Evolutionary conservation across 2,888 invertebrate species (phyloP), one percentile per base, ranked within the genome.

Genomic region (Malachius bipustulatus): DNA sequence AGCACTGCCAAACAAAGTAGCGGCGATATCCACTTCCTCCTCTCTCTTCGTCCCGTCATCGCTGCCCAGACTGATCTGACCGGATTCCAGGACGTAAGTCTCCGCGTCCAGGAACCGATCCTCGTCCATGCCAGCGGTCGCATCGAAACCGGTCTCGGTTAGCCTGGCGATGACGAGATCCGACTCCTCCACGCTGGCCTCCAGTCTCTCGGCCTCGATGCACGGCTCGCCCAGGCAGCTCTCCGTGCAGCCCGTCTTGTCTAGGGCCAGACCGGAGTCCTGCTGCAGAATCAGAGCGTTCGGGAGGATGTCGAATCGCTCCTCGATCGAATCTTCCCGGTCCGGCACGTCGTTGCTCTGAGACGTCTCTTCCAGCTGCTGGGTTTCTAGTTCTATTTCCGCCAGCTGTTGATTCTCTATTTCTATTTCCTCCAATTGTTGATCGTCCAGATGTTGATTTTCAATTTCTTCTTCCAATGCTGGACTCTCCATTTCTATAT

Each of bases 91-190:
- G 36, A 82, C 79, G 52, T 80, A 81, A 52, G 77, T 81, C 53
- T 82, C 81, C n/a, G 82, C 82, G 64, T 82, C 82, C 38, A 79
- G 73, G 47, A 82, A 79, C 48, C 76, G 67, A 52, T 76, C 75
- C 59, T 77, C 77, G 53, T 73, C 64, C 3, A 66, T 66, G 43
- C 45, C 48, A 24, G 48, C 46, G 14, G 48, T 47, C 34, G 45
- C 43, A 30, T 54, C 51, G 40, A 55, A 57, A 43, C 46, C 52
- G 16, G 36, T 48, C 26, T 49, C 47, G 12, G 43, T 46, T 12
- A 53, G 38, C 35, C 51, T 49, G 2, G 53, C 52, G 36, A 61
- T 54, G 30, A 63, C 62, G 32, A 66, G 47, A 45, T 63, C 65
- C 2, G 64, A 63, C 45, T 62, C 63, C 38, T 61, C 60, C 3